Percentiles rank a stretch among this genome's conserved stretches.
phyloP scores from a whole-genome alignment of 2,888 invertebrate species.

The Pollenia amentaria region DNA sequence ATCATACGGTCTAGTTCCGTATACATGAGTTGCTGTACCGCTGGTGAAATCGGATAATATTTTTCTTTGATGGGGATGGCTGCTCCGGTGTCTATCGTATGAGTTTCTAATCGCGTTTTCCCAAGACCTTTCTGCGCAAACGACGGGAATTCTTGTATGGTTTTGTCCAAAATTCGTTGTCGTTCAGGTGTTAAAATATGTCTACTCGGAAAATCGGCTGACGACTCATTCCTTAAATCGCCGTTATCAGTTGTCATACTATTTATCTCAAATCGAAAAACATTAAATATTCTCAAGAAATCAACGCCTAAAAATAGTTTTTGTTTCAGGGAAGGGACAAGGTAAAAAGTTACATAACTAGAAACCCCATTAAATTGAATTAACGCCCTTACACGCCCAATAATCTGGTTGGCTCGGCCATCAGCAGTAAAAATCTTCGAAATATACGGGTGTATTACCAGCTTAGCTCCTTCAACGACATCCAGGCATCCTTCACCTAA shows the following conservation, averaged over 20 bases:
- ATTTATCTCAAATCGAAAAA: neutral
- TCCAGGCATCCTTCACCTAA: conserved; percentile 35
- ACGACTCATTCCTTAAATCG: neutral
- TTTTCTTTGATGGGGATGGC: conserved; percentile 65
- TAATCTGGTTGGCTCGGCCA: conserved; percentile 24
- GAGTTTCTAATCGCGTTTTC: neutral
- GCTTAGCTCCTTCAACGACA: neutral
- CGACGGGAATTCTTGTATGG: neutral
- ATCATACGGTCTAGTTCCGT: conserved; percentile 79
- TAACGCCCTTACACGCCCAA: conserved; percentile 27
- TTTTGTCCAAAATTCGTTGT: neutral
- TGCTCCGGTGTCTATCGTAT: conserved; percentile 36
- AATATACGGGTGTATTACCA: neutral
- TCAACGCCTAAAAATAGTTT: conserved; percentile 50
- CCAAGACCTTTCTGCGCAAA: conserved; percentile 16
- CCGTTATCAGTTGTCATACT: neutral
- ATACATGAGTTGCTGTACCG: conserved; percentile 63
- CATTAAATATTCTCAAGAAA: conserved; percentile 18
- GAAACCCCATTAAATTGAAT: conserved; percentile 34
- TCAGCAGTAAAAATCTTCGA: conserved; percentile 39
- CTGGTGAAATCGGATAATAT: conserved; percentile 69
- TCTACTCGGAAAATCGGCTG: neutral
- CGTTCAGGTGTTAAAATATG: neutral
- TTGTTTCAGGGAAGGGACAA: conserved; percentile 44
- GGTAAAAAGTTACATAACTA: conserved; percentile 31